Percentiles rank a stretch among this genome's conserved stretches.
Conservation (phyloP, 2,797 vertebrate genomes). For the Pelochelys cantorii region DNA sequence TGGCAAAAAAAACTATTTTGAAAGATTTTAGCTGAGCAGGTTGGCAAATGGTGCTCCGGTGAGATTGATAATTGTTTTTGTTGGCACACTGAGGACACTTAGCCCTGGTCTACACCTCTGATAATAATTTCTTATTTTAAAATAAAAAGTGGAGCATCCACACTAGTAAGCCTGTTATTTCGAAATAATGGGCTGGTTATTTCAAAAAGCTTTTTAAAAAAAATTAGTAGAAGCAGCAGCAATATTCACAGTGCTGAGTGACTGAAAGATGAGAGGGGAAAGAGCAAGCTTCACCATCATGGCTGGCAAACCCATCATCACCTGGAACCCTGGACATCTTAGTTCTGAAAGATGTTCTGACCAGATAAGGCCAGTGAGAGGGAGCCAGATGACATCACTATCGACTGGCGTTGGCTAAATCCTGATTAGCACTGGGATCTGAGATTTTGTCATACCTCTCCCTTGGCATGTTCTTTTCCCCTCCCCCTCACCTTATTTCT, state of each 20-base stretch:
- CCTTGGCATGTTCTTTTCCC: background rate
- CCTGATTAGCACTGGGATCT: background rate
- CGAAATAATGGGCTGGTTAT: too few relatives aligned
- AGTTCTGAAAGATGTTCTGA: background rate
- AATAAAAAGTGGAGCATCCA: too few relatives aligned
- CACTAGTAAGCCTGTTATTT: too few relatives aligned
- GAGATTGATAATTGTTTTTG: background rate
- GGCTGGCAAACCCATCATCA: background rate
- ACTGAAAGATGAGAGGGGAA: background rate
- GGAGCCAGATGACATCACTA: background rate
- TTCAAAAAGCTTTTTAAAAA: background rate
- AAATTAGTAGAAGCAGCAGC: background rate
- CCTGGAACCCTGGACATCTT: background rate
- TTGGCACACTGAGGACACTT: background rate
- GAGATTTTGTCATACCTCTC: background rate
- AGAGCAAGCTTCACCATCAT: background rate
- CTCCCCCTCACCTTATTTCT: background rate
- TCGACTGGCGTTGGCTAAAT: background rate
- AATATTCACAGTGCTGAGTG: background rate
- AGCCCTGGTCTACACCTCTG: background rate
- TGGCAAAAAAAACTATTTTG: slow-evolving; percentile 44
- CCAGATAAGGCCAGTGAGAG: background rate
- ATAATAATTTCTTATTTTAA: too few relatives aligned
- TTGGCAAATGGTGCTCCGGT: slow-evolving; percentile 15
- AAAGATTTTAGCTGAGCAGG: slow-evolving; percentile 18